These are phyloP conservation scores for Melieria omissa DNA, from an alignment of 2,888 invertebrate genomes.

Conservation along the genomic window DNA sequence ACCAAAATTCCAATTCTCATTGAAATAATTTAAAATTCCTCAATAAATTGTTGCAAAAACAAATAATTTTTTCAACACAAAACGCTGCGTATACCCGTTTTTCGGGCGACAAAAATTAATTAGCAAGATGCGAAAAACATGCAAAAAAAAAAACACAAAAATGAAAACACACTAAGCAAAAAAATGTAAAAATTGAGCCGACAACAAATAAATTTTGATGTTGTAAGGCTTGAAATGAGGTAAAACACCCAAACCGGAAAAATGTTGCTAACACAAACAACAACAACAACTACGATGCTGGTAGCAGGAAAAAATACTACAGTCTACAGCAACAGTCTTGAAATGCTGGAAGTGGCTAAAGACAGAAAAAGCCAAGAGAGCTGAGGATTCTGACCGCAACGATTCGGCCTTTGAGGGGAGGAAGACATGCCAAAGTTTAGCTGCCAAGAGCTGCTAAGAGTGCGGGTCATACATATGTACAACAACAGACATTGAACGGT, in stretches of 20 bases:
- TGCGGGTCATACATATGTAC: too few species aligned
- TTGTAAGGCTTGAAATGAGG: neutral
- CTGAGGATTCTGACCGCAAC: too few species aligned
- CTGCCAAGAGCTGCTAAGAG: too few species aligned
- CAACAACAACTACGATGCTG: neutral
- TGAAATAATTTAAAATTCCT: too few species aligned
- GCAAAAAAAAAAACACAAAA: slow-evolving; percentile 1
- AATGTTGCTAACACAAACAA: neutral
- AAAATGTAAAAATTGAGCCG: neutral
- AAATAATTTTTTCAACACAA: neutral
- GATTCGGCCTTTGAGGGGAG: too few species aligned
- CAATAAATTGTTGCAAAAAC: too few species aligned
- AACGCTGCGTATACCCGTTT: neutral
- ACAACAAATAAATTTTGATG: neutral
- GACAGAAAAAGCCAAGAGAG: too few species aligned
- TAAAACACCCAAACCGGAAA: slow-evolving; percentile 5
- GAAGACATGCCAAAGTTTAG: too few species aligned
- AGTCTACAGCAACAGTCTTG: slow-evolving; percentile 3
- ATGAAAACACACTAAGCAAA: neutral
- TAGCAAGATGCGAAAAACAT: slow-evolving; percentile 7
- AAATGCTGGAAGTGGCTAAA: neutral
- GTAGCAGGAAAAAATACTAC: slow-evolving; percentile 4
- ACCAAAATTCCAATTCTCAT: too few species aligned
- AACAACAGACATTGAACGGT: too few species aligned
- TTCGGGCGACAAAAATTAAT: neutral